Evolutionary conservation across 2,113 vertebrate genomes (phyloP), one percentile per base, ranked within the genome.

Genomic region (Acinonyx jubatus): DNA sequence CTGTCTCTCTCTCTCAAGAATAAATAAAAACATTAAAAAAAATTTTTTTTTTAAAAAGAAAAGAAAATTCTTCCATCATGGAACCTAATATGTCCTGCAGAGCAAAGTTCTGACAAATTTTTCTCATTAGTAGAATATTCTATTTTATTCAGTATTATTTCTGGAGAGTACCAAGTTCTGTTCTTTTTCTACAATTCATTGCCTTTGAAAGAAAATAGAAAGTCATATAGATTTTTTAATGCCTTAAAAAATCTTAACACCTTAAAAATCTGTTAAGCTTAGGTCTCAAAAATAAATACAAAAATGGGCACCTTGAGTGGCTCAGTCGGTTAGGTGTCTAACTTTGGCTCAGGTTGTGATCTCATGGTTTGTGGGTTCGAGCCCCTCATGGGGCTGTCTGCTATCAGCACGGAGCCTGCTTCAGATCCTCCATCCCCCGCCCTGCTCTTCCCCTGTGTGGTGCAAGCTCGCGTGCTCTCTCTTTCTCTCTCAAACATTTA

Each of bases 131-230:
- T 74, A 45, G 6, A 55, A 61, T 31, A 31, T 92, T 18, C 41
- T 2, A 15, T 76, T 76, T 76, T 89, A 68, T 38, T 93, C 33
- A 88, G 1, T 96, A 45, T 83, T 94, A 69, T 55, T 29, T 92
- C 38, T 74, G n/a, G 21, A 52, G 63, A 96, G 68, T 91, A 96
- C 41, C 74, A 83, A 33, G 27, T 73, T 87, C 73, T 45, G 7
- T 94, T 50, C 8, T 92, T 94, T 91, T 73, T 25, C n/a, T 92
- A 68, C 9, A 89, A 23, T 16, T 84, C 27, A 68, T 16, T 73
- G 10, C 73, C 86, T 95, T 96, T 84, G 68, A 94, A 91, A 84
- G 63, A 91, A 33, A 95, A 84, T 27, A 57, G 27, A 45, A 96
- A 76, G n/a, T 76, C n/a, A 41, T 18, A 63, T 52, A 41, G 38